phyloP scores from a whole-genome alignment of 1,140 invertebrate species.

The Lepeophtheirus salmonis region DNA sequence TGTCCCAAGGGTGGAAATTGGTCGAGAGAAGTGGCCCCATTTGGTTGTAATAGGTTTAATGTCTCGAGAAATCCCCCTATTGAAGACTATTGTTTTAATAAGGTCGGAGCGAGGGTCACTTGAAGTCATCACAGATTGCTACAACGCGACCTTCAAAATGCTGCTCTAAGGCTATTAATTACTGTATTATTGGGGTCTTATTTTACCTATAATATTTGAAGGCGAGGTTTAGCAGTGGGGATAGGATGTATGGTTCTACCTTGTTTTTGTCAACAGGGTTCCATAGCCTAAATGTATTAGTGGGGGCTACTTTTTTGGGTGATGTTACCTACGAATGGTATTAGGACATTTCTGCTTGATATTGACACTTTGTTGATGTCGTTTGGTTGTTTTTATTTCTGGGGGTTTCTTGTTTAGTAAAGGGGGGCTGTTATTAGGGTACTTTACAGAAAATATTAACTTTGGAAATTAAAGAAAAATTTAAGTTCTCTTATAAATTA shows the following conservation, averaged over 20 bases:
- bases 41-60: neutral
- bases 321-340: too few relatives aligned
- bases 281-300: neutral
- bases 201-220: neutral
- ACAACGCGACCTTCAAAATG: neutral
- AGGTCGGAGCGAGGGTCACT: neutral
- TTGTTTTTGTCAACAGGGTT: neutral
- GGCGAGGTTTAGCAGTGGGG: neutral
- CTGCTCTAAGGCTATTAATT: neutral
- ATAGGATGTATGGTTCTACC: neutral
- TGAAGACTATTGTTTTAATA: neutral
- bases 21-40: neutral
- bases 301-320: neutral
- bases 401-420: too few relatives aligned
- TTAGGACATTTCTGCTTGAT: too few relatives aligned
- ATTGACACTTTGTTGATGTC: too few relatives aligned
- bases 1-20: neutral
- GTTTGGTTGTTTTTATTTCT: too few relatives aligned
- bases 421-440: too few relatives aligned
- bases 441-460: too few relatives aligned
- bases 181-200: neutral
- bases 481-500: too few relatives aligned
- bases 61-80: neutral
- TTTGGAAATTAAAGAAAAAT: too few relatives aligned
- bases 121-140: neutral